A percentile compares a stretch with the other conserved stretches of the same genome.
These are phyloP conservation scores for Aythya baeri DNA, from an alignment of 2,113 vertebrate genomes.

Conservation along the genomic window DNA sequence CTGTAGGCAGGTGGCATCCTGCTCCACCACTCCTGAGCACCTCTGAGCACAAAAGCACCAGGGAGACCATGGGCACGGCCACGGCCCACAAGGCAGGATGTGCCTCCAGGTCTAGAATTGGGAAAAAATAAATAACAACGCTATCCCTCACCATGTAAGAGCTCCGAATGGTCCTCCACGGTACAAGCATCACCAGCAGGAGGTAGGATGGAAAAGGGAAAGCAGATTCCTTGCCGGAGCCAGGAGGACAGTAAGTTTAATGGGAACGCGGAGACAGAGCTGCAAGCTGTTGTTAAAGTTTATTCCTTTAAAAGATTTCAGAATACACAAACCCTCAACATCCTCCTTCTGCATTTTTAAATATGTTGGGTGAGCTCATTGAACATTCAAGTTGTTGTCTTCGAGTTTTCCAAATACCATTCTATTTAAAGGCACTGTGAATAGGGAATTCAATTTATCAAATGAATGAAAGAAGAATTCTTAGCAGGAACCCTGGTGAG, in stretches of 20 bases:
- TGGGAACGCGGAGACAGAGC: background rate
- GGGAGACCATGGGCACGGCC: background rate
- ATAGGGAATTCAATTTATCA: slow-evolving; percentile 71
- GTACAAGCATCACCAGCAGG: background rate
- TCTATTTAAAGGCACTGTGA: slow-evolving; percentile 71
- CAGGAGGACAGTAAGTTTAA: background rate
- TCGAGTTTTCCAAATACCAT: slow-evolving; percentile 62
- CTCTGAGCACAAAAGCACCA: no score
- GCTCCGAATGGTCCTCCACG: fast-evolving
- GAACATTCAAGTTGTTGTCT: slow-evolving; percentile 55
- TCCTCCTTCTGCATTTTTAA: background rate
- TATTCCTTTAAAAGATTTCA: background rate
- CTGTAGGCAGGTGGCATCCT: background rate
- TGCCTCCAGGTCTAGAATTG: fast-evolving
- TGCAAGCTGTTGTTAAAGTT: background rate
- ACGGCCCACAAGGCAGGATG: background rate
- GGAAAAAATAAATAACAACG: fast-evolving
- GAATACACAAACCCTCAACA: background rate
- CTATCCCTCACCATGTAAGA: fast-evolving
- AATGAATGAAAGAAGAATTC: slow-evolving; percentile 69
- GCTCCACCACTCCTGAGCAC: no score
- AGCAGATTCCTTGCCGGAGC: background rate
- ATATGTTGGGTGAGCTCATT: slow-evolving; percentile 48
- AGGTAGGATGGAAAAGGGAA: background rate
- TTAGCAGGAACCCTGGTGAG: slow-evolving; percentile 68